Base-by-base conservation (phyloP, 2,113 vertebrate species). In the Centrocercus urophasianus region DNA sequence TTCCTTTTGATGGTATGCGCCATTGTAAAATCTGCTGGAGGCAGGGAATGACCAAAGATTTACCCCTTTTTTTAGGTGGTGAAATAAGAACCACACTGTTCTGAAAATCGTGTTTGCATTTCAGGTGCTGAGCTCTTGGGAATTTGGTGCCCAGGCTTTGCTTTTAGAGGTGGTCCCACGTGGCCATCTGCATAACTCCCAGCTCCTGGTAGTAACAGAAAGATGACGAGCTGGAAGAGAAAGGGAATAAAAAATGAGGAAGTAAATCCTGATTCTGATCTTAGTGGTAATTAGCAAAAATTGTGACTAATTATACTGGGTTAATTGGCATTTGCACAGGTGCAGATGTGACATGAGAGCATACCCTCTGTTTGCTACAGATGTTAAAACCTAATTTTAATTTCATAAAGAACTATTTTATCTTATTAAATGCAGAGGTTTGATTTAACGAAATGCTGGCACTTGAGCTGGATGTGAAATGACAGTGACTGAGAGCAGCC, bases 311-410 rank as follows among this genome's bases (percentile, higher is more conserved):
- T 95, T 95, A 94, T 63, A 83, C 52, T 42, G 80, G 90, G 92
- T 90, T 96, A 94, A 95, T 86, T 96, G 86, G 69, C 70, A 14
- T 90, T 93, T 91, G 60, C 85, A 94, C 83, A 94, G 93, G 93
- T 94, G 92, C 76, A 93, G 83, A 84, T 83, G 83, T 93, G 90
- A 90, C 83, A 84, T 52, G 76, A 71, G 57, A 88, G 76, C 65
- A 93, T 65, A 86, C 42, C 65, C 76, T 85, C 63, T 88, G 60
- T 86, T 86, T 76, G 85, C 76, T 93, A 92, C 88, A 95, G 95
- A 91, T 95, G 93, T 95, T 93, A 88, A 85, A 96, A 89, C 9
- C 54, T 27, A 24, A 73, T 89, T 84, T 89, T 91, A 70, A 89
- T 93, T 89, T 93, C 90, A 61, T 75, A 59, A 77, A 90, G 86